Conservation (phyloP, 2,113 vertebrate genomes). For the Willisornis vidua region DNA sequence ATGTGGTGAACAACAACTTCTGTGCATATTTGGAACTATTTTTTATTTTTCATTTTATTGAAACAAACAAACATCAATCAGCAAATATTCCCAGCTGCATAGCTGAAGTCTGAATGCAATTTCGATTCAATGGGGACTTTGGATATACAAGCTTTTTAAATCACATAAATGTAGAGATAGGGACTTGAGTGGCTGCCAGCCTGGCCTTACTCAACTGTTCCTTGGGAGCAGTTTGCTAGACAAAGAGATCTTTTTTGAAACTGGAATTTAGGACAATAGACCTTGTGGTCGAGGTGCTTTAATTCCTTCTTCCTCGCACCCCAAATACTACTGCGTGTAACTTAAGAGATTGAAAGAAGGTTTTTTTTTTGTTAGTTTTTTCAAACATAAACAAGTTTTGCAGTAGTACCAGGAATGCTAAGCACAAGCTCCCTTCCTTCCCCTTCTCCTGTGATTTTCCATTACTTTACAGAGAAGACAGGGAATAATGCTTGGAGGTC, state of each 20-base stretch:
- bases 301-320: background rate
- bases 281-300: background rate
- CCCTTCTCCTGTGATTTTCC: background rate
- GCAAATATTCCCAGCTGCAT: slow-evolving; percentile 34
- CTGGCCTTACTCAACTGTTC: slow-evolving; percentile 22
- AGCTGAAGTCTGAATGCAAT: slow-evolving; percentile 25
- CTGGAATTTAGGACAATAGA: slow-evolving; percentile 13
- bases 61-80: slow-evolving; percentile 56
- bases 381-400: background rate
- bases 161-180: slow-evolving; percentile 45
- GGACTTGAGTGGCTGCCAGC: slow-evolving; percentile 46
- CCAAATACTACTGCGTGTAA: background rate
- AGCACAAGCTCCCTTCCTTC: background rate
- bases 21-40: slow-evolving; percentile 51
- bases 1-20: slow-evolving; percentile 25
- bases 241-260: background rate
- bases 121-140: slow-evolving; percentile 37
- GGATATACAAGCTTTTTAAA: slow-evolving; percentile 35
- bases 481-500: background rate
- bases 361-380: background rate
- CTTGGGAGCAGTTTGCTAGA: slow-evolving; percentile 30
- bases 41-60: slow-evolving; percentile 28
- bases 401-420: background rate
- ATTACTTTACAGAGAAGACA: background rate
- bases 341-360: background rate